Conservation (phyloP, 2,888 invertebrate genomes). For the Hirtodrosophila alboralis region DNA sequence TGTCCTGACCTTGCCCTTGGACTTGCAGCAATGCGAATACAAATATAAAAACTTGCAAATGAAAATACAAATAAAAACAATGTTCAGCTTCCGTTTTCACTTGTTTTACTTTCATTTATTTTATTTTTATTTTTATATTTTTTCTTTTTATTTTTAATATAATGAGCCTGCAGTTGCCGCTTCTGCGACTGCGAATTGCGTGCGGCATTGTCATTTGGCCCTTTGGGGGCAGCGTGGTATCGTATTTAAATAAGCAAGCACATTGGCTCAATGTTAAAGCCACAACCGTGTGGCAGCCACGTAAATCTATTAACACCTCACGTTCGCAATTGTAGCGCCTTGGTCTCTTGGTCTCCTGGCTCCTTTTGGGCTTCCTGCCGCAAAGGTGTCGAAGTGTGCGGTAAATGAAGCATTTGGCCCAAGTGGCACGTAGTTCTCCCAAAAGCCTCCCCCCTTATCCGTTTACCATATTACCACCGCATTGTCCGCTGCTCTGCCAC, state of each 20-base stretch:
- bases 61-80: constrained; percentile 52
- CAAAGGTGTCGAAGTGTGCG: constrained; percentile 67
- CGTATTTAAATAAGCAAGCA: constrained; percentile 44
- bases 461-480: too few species aligned
- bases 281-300: constrained; percentile 45
- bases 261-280: constrained; percentile 46
- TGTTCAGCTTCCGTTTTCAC: constrained; percentile 66
- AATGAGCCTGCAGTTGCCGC: constrained; percentile 39
- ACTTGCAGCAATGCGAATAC: constrained; percentile 28
- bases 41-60: constrained; percentile 27
- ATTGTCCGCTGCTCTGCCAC: constrained; percentile 48
- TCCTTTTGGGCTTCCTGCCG: constrained; percentile 24
- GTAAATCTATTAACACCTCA: constrained; percentile 79
- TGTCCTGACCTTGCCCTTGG: constrained; percentile 44
- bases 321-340: constrained; percentile 21
- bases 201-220: constrained; percentile 51
- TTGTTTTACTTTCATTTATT: constrained; percentile 26
- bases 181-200: constrained; percentile 27
- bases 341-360: neutral
- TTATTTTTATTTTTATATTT: constrained; percentile 46
- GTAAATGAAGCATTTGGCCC: constrained; percentile 64
- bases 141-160: constrained; percentile 47
- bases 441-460: too few species aligned
- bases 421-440: constrained; percentile 75
- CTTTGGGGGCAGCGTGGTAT: constrained; percentile 27